Evolutionary conservation across 2,888 invertebrate genomes (phyloP), one percentile per base, ranked within the genome.

Genomic region (Macropis europaea): DNA sequence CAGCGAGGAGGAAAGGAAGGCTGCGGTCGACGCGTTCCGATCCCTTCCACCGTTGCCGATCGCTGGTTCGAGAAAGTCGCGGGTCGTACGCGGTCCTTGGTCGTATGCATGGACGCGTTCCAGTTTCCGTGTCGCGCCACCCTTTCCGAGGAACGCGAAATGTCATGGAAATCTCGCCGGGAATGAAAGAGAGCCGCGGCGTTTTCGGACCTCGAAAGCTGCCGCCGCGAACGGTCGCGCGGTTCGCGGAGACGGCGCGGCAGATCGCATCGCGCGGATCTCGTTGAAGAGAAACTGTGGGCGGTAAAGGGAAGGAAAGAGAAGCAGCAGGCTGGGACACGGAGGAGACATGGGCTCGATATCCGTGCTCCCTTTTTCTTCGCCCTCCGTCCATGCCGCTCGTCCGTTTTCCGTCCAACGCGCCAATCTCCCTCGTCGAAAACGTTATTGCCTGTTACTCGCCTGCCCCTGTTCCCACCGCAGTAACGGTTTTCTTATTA

Each of bases 401-500:
- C 59, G 28, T 32, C 53, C 57, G 43, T 59, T 48, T 60, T n/a
- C n/a, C n/a, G 64, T 62, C 75, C 74, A 48, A 79, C 72, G 69
- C 76, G 69, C 76, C 84, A 83, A 78, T 84, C 77, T 78, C 68
- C 72, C 72, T 74, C 56, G 61, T 34, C 53, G 64, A 48, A 63
- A 59, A 67, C 71, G 74, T 82, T 85, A 81, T 84, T 85, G 43
- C 42, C 52, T 52, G 61, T 74, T 66, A 73, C 70, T 60, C 68
- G 77, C 68, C 76, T 77, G 73, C 68, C 71, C 59, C 38, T 47
- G 50, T 75, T 13, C 32, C 75, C 66, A 40, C 75, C 79, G 81
- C 83, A 83, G 84, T 85, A 85, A 85, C 79, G 83, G n/a, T n/a
- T n/a, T 80, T 86, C 86, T 85, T 84, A 85, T 86, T 84, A 85